These are phyloP conservation scores for Nomada fucata DNA, from an alignment of 2,888 invertebrate genomes.

Conservation along the genomic window DNA sequence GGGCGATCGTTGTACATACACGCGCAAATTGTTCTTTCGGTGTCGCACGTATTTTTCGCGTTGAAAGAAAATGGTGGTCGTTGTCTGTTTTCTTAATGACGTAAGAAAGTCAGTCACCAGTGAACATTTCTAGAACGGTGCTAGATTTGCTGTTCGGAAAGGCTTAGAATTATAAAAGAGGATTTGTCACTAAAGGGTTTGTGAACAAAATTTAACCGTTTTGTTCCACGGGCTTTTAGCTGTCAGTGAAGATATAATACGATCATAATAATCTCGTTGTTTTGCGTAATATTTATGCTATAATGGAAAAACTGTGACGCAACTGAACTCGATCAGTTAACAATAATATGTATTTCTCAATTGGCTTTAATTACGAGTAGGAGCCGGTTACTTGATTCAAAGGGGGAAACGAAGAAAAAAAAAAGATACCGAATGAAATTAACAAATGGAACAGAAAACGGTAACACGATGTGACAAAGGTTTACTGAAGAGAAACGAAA, in stretches of 20 bases:
- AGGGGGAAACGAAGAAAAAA: neutral
- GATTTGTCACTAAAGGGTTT: slow-evolving; percentile 47
- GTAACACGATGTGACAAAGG: slow-evolving; percentile 47
- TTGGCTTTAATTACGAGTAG: slow-evolving; percentile 56
- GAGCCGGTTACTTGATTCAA: slow-evolving; percentile 9
- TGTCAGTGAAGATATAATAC: slow-evolving; percentile 64
- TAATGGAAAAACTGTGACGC: slow-evolving; percentile 54
- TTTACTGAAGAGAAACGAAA: slow-evolving; percentile 20
- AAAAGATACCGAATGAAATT: neutral
- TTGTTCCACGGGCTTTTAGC: slow-evolving; percentile 79
- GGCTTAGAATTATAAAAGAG: slow-evolving; percentile 21
- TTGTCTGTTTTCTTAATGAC: slow-evolving; percentile 62
- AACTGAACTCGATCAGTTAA: slow-evolving; percentile 65
- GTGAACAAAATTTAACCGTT: slow-evolving; percentile 66
- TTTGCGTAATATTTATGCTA: slow-evolving; percentile 67
- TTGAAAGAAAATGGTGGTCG: slow-evolving; percentile 56
- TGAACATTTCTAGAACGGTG: slow-evolving; percentile 55
- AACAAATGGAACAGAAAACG: slow-evolving; percentile 42
- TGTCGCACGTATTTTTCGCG: slow-evolving; percentile 61
- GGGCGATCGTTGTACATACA: slow-evolving; percentile 78
- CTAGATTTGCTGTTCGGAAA: slow-evolving; percentile 55
- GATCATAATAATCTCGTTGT: slow-evolving; percentile 75
- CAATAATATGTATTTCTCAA: slow-evolving; percentile 65
- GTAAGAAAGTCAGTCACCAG: slow-evolving; percentile 60
- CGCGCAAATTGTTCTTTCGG: slow-evolving; percentile 69